Percentiles rank a stretch among this genome's conserved stretches.
These are phyloP conservation scores for Propithecus deckenii DNA, from an alignment of 2,797 vertebrate genomes.

Conservation along the genomic window DNA sequence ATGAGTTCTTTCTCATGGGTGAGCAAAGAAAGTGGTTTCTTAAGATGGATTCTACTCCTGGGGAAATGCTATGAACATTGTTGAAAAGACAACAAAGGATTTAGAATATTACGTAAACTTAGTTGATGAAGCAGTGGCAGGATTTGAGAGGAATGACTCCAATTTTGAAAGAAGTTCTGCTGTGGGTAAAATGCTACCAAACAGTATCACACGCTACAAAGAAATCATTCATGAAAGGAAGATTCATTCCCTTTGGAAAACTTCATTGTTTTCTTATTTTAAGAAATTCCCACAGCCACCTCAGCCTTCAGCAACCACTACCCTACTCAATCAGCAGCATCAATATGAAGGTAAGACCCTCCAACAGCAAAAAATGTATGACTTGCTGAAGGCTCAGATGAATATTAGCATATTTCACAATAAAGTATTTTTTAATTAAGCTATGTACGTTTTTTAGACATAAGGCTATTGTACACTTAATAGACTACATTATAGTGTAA, in stretches of 20 bases:
- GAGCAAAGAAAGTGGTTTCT: background rate
- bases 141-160: background rate
- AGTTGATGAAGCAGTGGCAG: background rate
- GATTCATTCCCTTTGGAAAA: background rate
- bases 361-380: background rate
- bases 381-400: background rate
- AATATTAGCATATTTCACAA: background rate
- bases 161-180: background rate
- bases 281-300: background rate
- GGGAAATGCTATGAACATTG: background rate
- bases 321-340: background rate
- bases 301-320: background rate
- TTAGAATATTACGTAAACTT: background rate
- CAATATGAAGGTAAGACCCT: background rate
- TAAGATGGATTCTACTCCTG: background rate
- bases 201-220: background rate
- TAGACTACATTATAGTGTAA: background rate
- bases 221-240: background rate
- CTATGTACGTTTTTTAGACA: background rate
- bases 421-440: background rate
- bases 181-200: background rate
- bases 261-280: background rate
- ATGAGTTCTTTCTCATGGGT: background rate
- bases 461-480: background rate
- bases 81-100: background rate